Evolutionary conservation across 2,797 vertebrate species (phyloP), one percentile per base, ranked within the genome.

Genomic region (Pelochelys cantorii): DNA sequence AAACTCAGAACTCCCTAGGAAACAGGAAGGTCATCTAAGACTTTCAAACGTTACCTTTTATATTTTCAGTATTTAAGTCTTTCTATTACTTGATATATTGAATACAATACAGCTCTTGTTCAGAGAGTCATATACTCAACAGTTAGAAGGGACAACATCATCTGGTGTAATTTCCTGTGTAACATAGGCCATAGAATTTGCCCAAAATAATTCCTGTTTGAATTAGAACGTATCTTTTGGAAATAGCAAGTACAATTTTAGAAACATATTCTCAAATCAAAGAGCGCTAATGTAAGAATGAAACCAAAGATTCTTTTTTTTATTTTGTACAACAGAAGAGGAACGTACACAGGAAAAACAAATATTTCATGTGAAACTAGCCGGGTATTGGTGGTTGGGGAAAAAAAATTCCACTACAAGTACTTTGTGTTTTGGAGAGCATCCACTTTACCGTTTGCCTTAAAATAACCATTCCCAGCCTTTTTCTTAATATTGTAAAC

Each of bases 401-500:
- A 65, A 71, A 34, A 54, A 84, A 79, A 52, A 27, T 81, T 37
- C 59, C 77, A 5, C 55, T 56, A 84, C 68, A 68, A 52, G 22
- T 1, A 13, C 92, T 4, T 0, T 0, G 0, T 5, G 11, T n/a
- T 80, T 90, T 37, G 87, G 60, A 31, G 25, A 23, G 48, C 55
- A 3, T 23, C 79, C 85, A 18, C 83, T 62, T 2, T 42, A 23
- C n/a, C 57, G n/a, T 86, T 91, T 37, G 68, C 87, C 48, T 90
- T 3, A 10, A 85, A 57, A 79, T 0, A 34, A 60, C 92, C 1
- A 0, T 53, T 31, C 34, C 60, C 60, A 4, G 84, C 37, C 20
- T 68, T 87, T 48, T 88, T 88, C 85, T 90, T 81, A 27, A 78
- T 34, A 52, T 3, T 79, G 56, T 17, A 55, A 81, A 86, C 87